A percentile compares a stretch with the other conserved stretches of the same genome.
Evolutionary conservation across 2,888 invertebrate species (phyloP).

Genomic region (Drosophila lutescens): DNA sequence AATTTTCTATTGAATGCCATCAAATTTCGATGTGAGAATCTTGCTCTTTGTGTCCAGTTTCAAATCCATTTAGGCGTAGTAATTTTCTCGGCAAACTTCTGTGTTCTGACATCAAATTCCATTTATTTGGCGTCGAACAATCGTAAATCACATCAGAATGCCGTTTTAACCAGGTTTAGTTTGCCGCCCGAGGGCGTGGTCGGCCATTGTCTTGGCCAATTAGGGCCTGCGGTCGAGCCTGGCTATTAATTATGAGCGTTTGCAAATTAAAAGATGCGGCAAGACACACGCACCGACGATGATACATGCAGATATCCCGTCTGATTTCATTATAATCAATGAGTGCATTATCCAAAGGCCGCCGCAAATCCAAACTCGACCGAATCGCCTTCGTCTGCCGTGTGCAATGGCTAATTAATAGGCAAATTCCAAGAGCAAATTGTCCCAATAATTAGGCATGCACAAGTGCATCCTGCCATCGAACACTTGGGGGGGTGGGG

Average conservation of each 20-base stretch:
- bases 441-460: slow-evolving; percentile 78
- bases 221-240: slow-evolving; percentile 51
- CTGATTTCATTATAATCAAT: slow-evolving; percentile 78
- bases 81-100: not conserved
- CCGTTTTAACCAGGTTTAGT: slow-evolving; percentile 9
- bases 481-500: too few relatives aligned
- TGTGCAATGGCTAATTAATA: slow-evolving; percentile 74
- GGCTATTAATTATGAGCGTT: slow-evolving; percentile 69
- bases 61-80: not conserved
- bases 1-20: too few relatives aligned
- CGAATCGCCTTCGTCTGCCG: slow-evolving; percentile 43
- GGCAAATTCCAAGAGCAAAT: slow-evolving; percentile 77
- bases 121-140: slow-evolving; percentile 14
- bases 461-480: slow-evolving; percentile 67
- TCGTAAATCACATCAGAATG: slow-evolving; percentile 57
- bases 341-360: slow-evolving; percentile 69
- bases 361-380: slow-evolving; percentile 55
- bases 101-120: slow-evolving; percentile 1
- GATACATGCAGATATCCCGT: slow-evolving; percentile 29
- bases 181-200: slow-evolving; percentile 8
- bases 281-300: slow-evolving; percentile 12
- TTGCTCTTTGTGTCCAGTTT: not conserved
- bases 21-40: too few relatives aligned
- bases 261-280: slow-evolving; percentile 66
- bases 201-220: slow-evolving; percentile 39